Conservation (phyloP, 2,113 vertebrate genomes). For the Chrysemys picta region DNA sequence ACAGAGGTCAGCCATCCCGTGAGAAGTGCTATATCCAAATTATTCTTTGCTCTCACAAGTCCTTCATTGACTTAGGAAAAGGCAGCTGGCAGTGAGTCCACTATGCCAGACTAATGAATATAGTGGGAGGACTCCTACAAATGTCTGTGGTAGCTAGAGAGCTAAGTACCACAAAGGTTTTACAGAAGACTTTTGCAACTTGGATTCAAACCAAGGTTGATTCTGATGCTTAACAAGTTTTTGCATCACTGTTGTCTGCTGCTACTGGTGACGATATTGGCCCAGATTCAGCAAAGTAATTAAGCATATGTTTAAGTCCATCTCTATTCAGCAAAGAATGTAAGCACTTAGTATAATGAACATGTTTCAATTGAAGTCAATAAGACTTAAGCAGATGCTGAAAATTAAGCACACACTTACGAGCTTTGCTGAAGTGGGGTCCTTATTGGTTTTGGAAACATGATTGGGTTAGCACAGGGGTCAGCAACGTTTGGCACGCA, state of each 20-base stretch:
- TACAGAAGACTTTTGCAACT: slow-evolving; percentile 3
- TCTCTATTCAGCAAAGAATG: neutral
- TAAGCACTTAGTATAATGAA: neutral
- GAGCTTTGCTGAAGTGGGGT: neutral
- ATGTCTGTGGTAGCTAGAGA: slow-evolving; percentile 11
- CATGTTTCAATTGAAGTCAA: neutral
- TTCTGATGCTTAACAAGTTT: neutral
- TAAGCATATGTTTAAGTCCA: neutral
- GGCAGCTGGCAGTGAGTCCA: slow-evolving; percentile 16
- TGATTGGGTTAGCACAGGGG: neutral
- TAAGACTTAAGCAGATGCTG: neutral
- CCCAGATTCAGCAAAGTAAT: neutral
- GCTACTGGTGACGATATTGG: neutral
- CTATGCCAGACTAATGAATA: neutral
- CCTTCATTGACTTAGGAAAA: slow-evolving; percentile 18
- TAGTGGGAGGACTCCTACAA: slow-evolving; percentile 57
- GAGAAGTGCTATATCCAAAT: neutral
- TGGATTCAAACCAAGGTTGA: neutral
- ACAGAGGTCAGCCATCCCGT: neutral
- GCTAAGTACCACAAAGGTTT: neutral
- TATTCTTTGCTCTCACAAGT: slow-evolving; percentile 35
- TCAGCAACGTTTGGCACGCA: too few relatives aligned
- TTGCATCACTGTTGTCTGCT: neutral
- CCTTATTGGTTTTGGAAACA: neutral
- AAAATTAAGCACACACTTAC: neutral